These are phyloP conservation scores for Oryzaephilus surinamensis DNA, from an alignment of 1,140 invertebrate genomes.

Conservation along the genomic window DNA sequence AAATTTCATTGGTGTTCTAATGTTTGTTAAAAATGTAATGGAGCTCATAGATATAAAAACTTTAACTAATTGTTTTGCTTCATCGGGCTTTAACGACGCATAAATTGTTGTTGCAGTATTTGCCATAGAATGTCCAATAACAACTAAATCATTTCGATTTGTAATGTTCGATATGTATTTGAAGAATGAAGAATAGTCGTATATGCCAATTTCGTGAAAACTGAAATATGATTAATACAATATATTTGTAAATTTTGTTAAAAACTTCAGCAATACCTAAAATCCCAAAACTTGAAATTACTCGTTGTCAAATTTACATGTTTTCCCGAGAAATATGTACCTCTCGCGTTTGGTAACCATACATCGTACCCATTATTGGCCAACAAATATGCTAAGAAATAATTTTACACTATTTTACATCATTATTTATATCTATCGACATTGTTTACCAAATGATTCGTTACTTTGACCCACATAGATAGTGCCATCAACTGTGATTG, in stretches of 20 bases:
- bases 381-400: too few species aligned
- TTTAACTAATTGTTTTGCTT: neutral
- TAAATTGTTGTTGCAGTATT: constrained; percentile 1
- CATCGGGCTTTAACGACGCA: constrained; percentile 2
- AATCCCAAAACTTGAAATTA: constrained; percentile 1
- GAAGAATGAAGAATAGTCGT: neutral
- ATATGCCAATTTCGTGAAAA: too few species aligned
- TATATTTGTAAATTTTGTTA: neutral
- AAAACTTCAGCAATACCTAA: neutral
- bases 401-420: neutral
- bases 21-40: neutral
- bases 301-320: neutral
- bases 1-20: constrained; percentile 1
- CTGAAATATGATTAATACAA: neutral
- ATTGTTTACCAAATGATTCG: constrained; percentile 2
- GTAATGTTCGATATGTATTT: neutral
- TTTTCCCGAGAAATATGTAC: neutral
- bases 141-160: neutral
- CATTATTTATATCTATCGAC: neutral
- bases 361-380: too few species aligned
- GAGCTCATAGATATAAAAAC: neutral
- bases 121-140: constrained; percentile 2
- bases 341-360: too few species aligned
- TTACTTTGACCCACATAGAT: neutral
- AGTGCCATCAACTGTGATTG: neutral